Evolutionary conservation across 2,888 invertebrate genomes (phyloP).

Genomic region (Timema cristinae): DNA sequence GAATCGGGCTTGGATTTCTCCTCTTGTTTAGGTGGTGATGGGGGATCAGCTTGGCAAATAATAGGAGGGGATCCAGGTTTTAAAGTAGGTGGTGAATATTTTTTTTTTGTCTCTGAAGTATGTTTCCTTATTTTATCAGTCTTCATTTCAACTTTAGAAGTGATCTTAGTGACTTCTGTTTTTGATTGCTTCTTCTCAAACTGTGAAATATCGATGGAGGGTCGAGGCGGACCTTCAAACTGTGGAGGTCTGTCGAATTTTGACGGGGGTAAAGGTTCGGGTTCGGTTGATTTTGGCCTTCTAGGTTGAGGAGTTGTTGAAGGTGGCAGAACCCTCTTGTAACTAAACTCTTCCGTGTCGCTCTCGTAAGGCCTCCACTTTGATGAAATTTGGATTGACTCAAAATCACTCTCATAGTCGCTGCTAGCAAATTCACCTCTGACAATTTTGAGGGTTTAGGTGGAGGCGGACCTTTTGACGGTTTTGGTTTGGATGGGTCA

Average conservation of each 20-base stretch:
- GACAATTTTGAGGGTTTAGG: conserved; percentile 56
- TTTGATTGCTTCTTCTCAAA: conserved; percentile 22
- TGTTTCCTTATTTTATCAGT: conserved; percentile 34
- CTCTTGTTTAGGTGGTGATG: conserved; percentile 19
- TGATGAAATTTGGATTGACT: conserved; percentile 43
- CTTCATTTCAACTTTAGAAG: conserved; percentile 24
- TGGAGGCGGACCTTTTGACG: conserved; percentile 48
- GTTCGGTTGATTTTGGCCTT: conserved; percentile 54
- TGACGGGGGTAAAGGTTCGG: conserved; percentile 53
- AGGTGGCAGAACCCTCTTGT: conserved; percentile 54
- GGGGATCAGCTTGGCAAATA: conserved; percentile 40
- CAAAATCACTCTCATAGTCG: conserved; percentile 65
- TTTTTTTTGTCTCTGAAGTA: conserved; percentile 26
- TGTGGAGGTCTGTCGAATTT: conserved; percentile 52
- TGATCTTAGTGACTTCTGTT: conserved; percentile 18
- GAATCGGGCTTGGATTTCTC: conserved; percentile 46
- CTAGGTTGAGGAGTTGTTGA: conserved; percentile 40
- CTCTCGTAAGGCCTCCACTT: conserved; percentile 62
- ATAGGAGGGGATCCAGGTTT: conserved; percentile 47
- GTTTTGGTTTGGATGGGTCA: conserved; percentile 45
- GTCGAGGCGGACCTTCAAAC: conserved; percentile 43
- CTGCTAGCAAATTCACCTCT: conserved; percentile 57
- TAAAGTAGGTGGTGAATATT: conserved; percentile 41
- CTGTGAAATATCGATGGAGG: conserved; percentile 24
- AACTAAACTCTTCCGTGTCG: conserved; percentile 59